Evolutionary conservation across 2,888 invertebrate species (phyloP), one percentile per base, ranked within the genome.

Genomic region (Pyralis farinalis): DNA sequence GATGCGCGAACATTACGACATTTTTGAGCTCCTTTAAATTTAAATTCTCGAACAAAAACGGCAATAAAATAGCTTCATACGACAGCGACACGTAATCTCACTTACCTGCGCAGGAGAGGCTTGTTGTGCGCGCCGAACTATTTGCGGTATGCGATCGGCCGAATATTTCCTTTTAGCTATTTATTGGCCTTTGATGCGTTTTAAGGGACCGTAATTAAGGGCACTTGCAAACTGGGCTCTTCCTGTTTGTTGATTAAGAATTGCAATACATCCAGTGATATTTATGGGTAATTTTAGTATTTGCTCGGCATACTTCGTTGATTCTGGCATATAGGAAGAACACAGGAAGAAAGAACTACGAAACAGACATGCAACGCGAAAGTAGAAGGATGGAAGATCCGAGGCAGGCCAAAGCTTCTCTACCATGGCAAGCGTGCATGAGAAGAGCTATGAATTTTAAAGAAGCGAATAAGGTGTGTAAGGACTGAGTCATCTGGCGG

Each of bases 61-160:
- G 60, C 71, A 62, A 78, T 85, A 85, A 86, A 86, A 74, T 77
- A 74, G 72, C 56, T 62, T 71, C 71, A 74, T 78, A 70, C 71
- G 86, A 79, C 81, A 78, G 70, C 64, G 55, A 86, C 87, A 86
- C 61, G 86, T 75, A 85, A 83, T 69, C 80, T 80, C 76, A 85
- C 86, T 87, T 86, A 83, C 68, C 66, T 73, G 80, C 77, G 75
- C 77, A 51, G 62, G 75, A 78, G 78, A 70, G 64, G 58, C 59
- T 54, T 71, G 78, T 76, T 53, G 40, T 27, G 21, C 37, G 7
- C 41, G 40, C 30, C 47, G 42, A 58, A 61, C 56, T 61, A 64
- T 70, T 59, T 61, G 40, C 51, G 58, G 69, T 59, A 73, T 76
- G 67, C 67, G 55, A 51, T 25, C 25, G 52, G 38, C 69, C 69